Percentiles rank a stretch among this genome's conserved stretches.
These are phyloP conservation scores for Dryas iulia DNA, from an alignment of 1,140 invertebrate genomes.

Conservation along the genomic window DNA sequence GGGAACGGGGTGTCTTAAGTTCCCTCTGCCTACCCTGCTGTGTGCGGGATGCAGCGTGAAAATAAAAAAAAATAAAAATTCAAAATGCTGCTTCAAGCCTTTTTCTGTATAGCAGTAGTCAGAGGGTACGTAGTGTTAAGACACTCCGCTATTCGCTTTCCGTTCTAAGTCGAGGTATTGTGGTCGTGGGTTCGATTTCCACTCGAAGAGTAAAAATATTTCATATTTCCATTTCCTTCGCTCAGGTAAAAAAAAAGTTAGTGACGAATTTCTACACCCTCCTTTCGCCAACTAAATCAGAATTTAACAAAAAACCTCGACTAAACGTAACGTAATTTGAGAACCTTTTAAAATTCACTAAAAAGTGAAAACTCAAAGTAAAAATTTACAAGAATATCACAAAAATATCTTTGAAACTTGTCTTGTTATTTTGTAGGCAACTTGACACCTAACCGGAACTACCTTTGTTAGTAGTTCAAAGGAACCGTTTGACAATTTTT, in stretches of 20 bases:
- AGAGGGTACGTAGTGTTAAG: no score
- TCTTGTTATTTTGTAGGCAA: neutral
- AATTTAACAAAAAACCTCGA: no score
- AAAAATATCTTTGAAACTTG: neutral
- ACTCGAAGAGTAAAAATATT: no score
- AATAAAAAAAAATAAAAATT: no score
- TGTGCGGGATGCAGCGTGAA: neutral
- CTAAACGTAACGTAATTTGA: neutral
- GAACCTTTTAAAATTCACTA: neutral
- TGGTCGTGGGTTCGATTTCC: no score
- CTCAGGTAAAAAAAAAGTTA: no score
- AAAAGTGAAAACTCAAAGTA: neutral
- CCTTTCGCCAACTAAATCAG: neutral
- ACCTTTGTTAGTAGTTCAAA: neutral
- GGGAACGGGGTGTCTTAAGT: neutral
- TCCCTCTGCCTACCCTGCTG: neutral
- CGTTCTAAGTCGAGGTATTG: no score
- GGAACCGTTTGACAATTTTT: neutral
- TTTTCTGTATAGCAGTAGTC: no score
- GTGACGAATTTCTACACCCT: no score
- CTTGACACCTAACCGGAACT: slow-evolving; percentile 2
- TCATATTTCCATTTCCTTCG: no score
- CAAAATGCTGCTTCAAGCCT: no score
- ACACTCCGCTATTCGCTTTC: no score
- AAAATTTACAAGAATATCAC: neutral